Percentiles rank a stretch among this genome's conserved stretches.
Conservation (phyloP, 2,113 vertebrate genomes). For the Amblyopsis rosae region DNA sequence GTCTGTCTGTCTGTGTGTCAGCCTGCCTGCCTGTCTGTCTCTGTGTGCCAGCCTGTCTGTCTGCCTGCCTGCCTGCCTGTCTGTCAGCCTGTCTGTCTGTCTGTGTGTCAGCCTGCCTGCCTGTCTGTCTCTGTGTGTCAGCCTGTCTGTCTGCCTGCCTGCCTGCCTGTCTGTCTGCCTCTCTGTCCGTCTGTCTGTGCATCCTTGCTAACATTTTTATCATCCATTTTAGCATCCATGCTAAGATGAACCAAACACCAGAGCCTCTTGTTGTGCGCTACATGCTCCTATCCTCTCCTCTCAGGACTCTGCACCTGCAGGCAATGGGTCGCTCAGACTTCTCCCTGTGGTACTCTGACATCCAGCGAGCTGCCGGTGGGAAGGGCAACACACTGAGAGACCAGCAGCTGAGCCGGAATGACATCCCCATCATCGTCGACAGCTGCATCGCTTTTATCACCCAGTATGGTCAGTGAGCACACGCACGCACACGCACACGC, state of each 20-base stretch:
- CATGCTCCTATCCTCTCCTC: neutral
- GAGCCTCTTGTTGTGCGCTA: neutral
- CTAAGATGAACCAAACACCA: neutral
- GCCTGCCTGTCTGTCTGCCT: too few relatives aligned
- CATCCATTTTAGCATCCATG: neutral
- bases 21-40: too few relatives aligned
- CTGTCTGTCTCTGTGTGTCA: too few relatives aligned
- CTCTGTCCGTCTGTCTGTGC: neutral
- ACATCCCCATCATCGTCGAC: slow-evolving; percentile 97
- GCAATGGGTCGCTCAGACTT: slow-evolving; percentile 84
- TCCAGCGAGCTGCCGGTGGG: slow-evolving; percentile 86
- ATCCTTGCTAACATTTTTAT: neutral
- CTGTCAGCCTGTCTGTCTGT: too few relatives aligned
- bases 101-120: too few relatives aligned
- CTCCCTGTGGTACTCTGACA: slow-evolving; percentile 84
- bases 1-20: too few relatives aligned
- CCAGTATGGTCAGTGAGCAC: slow-evolving; percentile 84
- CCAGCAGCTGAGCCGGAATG: slow-evolving; percentile 92
- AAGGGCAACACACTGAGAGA: slow-evolving; percentile 87
- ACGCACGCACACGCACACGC: neutral
- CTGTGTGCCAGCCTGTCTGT: too few relatives aligned
- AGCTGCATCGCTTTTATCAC: slow-evolving; percentile 98
- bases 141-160: too few relatives aligned
- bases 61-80: too few relatives aligned
- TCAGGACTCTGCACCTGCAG: slow-evolving; percentile 93